phyloP scores from a whole-genome alignment of 2,888 invertebrate species.

The Rhagium mordax region DNA sequence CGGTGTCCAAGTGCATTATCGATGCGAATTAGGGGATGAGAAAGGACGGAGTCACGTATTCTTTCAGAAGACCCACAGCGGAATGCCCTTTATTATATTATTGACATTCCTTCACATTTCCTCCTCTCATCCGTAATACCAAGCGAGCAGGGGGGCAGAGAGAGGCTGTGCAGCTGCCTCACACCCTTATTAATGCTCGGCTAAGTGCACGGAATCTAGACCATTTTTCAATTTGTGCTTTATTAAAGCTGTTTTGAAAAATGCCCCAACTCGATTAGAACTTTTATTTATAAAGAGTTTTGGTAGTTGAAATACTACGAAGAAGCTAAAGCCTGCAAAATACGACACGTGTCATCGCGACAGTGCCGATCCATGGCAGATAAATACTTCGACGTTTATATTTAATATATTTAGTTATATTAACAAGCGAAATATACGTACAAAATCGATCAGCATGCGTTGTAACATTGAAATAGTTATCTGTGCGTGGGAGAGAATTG shows the following conservation, averaged over 20 bases:
- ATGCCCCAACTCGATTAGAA: neutral
- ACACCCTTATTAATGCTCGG: constrained; percentile 17
- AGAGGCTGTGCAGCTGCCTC: neutral
- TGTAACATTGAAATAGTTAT: too few species aligned
- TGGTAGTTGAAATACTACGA: too few species aligned
- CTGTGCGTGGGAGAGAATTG: too few species aligned
- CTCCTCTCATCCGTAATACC: neutral
- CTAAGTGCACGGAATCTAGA: constrained; percentile 8
- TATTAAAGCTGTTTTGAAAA: neutral
- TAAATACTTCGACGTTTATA: too few species aligned
- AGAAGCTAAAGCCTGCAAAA: too few species aligned
- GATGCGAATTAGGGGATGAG: neutral
- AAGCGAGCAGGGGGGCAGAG: neutral
- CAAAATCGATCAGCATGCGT: too few species aligned
- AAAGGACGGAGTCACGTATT: neutral
- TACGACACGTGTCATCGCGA: too few species aligned
- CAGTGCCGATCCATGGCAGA: too few species aligned
- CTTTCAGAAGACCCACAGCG: neutral
- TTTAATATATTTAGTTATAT: too few species aligned
- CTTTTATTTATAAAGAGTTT: too few species aligned
- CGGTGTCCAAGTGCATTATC: too few species aligned
- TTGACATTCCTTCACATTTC: constrained; percentile 5
- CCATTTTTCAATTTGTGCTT: constrained; percentile 13
- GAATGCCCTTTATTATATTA: constrained; percentile 15
- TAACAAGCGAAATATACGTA: too few species aligned